A percentile compares a stretch with the other conserved stretches of the same genome.
Evolutionary conservation across 2,888 invertebrate genomes (phyloP).

Genomic region (Gastrophysa polygoni): DNA sequence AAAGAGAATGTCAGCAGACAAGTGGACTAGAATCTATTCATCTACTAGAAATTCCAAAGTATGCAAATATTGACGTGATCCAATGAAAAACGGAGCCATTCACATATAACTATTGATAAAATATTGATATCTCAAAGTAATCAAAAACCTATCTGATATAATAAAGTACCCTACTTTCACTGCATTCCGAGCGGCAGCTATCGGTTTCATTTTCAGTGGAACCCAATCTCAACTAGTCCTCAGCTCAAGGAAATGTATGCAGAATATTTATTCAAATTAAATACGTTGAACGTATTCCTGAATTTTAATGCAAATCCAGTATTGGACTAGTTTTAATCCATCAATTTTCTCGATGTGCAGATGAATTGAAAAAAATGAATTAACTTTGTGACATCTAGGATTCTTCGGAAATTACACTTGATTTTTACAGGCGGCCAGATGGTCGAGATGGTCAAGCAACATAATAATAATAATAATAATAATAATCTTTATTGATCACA

Average conservation of each 20-base stretch:
- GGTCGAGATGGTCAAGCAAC: too few species aligned
- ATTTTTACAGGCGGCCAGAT: too few species aligned
- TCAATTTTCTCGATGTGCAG: too few species aligned
- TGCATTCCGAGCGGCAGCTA: slow-evolving; percentile 16
- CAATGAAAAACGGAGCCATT: neutral
- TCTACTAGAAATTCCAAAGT: slow-evolving; percentile 11
- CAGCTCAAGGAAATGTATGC: slow-evolving; percentile 3
- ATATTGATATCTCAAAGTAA: slow-evolving; percentile 19
- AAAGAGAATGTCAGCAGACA: slow-evolving; percentile 33
- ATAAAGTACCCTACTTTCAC: slow-evolving; percentile 28
- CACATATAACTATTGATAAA: neutral
- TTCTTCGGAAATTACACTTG: too few species aligned
- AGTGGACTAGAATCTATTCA: slow-evolving; percentile 21
- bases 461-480: too few species aligned
- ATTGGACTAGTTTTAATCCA: too few species aligned
- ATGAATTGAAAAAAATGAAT: too few species aligned
- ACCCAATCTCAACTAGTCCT: slow-evolving; percentile 22
- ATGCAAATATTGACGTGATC: slow-evolving; percentile 14
- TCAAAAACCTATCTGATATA: slow-evolving; percentile 21
- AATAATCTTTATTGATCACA: too few species aligned
- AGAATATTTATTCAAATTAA: slow-evolving; percentile 4
- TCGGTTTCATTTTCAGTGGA: slow-evolving; percentile 22
- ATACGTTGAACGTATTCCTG: too few species aligned
- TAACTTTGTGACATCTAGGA: too few species aligned
- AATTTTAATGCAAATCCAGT: too few species aligned